Evolutionary conservation across 2,113 vertebrate species (phyloP).

Genomic region (Potamarius usumacintae): DNA sequence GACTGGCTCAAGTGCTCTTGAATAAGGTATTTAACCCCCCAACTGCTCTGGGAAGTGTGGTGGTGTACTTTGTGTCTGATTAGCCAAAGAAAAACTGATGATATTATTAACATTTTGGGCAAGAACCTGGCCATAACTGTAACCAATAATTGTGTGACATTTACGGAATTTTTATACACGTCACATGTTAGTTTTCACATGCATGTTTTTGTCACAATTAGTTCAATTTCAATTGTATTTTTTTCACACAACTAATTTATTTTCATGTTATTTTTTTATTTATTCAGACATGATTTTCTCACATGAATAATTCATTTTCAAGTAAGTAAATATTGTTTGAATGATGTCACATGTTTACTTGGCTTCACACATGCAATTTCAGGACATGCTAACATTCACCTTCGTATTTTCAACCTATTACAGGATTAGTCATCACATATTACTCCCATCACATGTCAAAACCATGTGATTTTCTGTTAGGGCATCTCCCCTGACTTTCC

Average conservation of each 20-base stretch:
- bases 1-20: no score
- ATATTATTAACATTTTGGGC: no score
- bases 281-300: neutral
- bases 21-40: no score
- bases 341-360: neutral
- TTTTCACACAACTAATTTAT: neutral
- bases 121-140: no score
- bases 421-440: neutral
- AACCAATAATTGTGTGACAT: no score
- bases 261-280: neutral
- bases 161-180: no score
- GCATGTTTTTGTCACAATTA: no score
- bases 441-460: neutral
- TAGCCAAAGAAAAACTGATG: no score
- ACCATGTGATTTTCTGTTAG: neutral
- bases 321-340: neutral
- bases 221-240: no score
- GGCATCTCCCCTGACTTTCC: neutral
- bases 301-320: neutral
- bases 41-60: no score
- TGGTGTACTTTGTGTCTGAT: no score
- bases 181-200: no score
- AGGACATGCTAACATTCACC: neutral
- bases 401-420: neutral
- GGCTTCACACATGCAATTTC: neutral